Base-by-base conservation (phyloP, 2,888 invertebrate genomes). In the Cheilosia pagana region DNA sequence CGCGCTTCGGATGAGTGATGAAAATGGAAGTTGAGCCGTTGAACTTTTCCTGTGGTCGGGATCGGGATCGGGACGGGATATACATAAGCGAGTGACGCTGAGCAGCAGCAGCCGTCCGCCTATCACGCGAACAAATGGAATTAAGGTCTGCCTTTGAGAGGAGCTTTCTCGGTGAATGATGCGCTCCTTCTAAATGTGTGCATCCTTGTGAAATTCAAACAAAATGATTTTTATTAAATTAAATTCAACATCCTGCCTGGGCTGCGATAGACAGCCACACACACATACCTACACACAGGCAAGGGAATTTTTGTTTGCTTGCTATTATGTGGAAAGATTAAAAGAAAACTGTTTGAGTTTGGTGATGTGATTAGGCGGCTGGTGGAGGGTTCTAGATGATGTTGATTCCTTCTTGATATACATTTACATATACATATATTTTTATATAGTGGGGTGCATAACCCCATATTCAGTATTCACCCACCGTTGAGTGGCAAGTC, bases 221-320 rank as follows among this genome's bases (percentile, higher is more conserved):
- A 78, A 72, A 72, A 45, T 67, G 53, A 77, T 82, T 82, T 72
- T 78, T 68, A 78, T 83, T 74, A 78, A 78, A 78, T 83, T 78
- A 68, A 72, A 81, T 70, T 81, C 41, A 57, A 62, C 57, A 55
- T 62, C 62, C 45, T 72, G 14, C 31, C 16, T 43, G 55, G 57
- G n/a, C 45, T 12, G 50, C 41, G 35, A 71, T 31, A 21, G 31
- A 45, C 57, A n/a, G n/a, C n/a, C n/a, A n/a, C n/a, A n/a, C n/a
- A n/a, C n/a, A n/a, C n/a, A n/a, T n/a, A n/a, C n/a, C n/a, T n/a
- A n/a, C n/a, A n/a, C n/a, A 35, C 12, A 35, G n/a, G 23, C 23
- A 25, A 16, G 16, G 16, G 7, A 14, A 8, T 31, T 52, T 31
- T 59, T 65, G 78, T 59, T 65, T 78, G 72, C 23, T 72, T 39